Evolutionary conservation across 2,888 invertebrate genomes (phyloP).

Genomic region (Cryptocephalus moraei): DNA sequence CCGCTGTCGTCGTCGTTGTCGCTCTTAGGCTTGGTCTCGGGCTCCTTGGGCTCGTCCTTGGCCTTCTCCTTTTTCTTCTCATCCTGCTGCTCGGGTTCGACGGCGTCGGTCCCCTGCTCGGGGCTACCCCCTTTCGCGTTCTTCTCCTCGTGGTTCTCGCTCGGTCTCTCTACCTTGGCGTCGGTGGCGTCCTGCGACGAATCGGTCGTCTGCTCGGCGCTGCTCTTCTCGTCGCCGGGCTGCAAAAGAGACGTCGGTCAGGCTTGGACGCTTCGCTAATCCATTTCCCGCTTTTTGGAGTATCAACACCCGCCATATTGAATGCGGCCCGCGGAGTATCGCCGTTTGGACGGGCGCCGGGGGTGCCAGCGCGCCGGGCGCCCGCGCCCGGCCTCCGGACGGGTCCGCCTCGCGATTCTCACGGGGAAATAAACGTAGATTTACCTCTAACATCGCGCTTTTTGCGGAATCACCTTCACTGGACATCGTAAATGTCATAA

Average conservation of each 20-base stretch:
- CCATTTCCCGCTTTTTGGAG: constrained; percentile 38
- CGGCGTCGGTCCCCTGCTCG: constrained; percentile 15
- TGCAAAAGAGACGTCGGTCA: neutral
- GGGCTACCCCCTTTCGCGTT: constrained; percentile 20
- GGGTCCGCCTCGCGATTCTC: neutral
- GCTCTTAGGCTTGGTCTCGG: constrained; percentile 22
- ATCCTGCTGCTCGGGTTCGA: constrained; percentile 15
- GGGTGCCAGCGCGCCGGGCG: neutral
- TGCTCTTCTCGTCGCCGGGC: constrained; percentile 20
- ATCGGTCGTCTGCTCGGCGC: constrained; percentile 25
- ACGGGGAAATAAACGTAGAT: constrained; percentile 9
- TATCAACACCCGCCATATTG: constrained; percentile 39
- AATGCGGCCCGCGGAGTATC: constrained; percentile 30
- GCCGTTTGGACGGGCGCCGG: constrained; percentile 17
- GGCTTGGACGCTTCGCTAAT: constrained; percentile 2
- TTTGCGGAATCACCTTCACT: constrained; percentile 38
- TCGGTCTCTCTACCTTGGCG: constrained; percentile 14
- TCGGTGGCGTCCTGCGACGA: constrained; percentile 23
- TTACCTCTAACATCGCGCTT: constrained; percentile 32
- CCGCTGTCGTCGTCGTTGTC: constrained; percentile 16
- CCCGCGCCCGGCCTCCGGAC: neutral
- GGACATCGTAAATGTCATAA: constrained; percentile 36
- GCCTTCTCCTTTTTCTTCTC: constrained; percentile 13
- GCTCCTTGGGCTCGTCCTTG: constrained; percentile 19
- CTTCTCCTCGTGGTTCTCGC: constrained; percentile 17